A percentile compares a stretch with the other conserved stretches of the same genome.
Conservation (phyloP, 2,888 invertebrate species). For the Clistopyga incitator region DNA sequence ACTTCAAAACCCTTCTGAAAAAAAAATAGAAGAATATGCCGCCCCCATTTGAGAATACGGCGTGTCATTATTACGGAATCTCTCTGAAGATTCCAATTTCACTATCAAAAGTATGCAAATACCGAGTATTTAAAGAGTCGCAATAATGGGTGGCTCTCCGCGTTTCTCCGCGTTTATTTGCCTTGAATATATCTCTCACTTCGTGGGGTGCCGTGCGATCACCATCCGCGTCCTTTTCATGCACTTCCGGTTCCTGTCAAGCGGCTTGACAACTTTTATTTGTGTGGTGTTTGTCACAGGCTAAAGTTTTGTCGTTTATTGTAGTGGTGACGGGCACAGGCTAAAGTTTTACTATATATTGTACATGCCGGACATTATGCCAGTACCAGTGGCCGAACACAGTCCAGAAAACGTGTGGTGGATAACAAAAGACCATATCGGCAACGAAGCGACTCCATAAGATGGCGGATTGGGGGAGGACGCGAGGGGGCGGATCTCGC, state of each 20-base stretch:
- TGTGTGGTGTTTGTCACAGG: background rate
- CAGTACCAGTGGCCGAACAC: background rate
- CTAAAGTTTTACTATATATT: background rate
- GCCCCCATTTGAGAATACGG: background rate
- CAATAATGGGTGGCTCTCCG: conserved; percentile 29
- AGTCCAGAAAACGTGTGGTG: conserved; percentile 7
- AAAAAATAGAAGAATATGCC: background rate
- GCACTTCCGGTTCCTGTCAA: conserved; percentile 45
- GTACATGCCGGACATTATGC: background rate
- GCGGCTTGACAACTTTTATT: conserved; percentile 24
- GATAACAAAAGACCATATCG: conserved; percentile 43
- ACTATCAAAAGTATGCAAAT: conserved; percentile 20
- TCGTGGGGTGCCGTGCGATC: conserved; percentile 26
- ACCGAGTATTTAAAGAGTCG: conserved; percentile 14
- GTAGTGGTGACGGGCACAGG: background rate
- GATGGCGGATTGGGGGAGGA: background rate
- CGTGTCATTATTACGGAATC: background rate
- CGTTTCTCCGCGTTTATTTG: conserved; percentile 14
- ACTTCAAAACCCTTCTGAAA: background rate
- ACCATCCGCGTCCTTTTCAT: conserved; percentile 43
- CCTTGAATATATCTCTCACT: background rate
- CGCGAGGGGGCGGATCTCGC: background rate
- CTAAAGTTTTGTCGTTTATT: background rate
- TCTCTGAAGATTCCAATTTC: conserved; percentile 1
- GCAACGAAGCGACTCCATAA: background rate